phyloP scores from a whole-genome alignment of 2,888 invertebrate species.

The Amphipoea oculea region DNA sequence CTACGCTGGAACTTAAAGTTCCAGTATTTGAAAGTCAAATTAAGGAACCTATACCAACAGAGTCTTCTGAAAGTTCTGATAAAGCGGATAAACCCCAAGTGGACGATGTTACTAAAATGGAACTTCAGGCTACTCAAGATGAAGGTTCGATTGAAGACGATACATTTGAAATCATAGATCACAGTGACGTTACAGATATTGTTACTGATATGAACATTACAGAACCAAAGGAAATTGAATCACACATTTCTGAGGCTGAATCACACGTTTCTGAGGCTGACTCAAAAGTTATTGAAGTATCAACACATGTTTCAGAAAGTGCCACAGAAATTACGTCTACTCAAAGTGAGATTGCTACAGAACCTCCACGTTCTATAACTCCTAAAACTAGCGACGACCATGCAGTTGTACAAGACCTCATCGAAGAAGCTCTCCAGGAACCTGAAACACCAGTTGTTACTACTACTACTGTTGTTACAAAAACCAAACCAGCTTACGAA shows the following conservation, averaged over 20 bases:
- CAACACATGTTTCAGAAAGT: slow-evolving; percentile 17
- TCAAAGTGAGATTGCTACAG: neutral
- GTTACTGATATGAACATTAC: slow-evolving; percentile 10
- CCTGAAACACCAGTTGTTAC: slow-evolving; percentile 21
- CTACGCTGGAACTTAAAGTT: slow-evolving; percentile 51
- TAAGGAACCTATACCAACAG: neutral
- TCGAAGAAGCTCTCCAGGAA: slow-evolving; percentile 62
- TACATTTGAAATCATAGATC: slow-evolving; percentile 68
- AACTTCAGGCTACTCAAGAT: slow-evolving; percentile 17
- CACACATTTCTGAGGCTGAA: neutral
- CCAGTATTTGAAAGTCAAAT: slow-evolving; percentile 29
- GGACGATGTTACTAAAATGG: slow-evolving; percentile 6
- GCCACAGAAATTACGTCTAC: slow-evolving; percentile 16
- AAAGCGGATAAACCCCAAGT: neutral
- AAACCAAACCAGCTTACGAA: slow-evolving; percentile 45
- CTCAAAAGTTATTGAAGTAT: slow-evolving; percentile 8
- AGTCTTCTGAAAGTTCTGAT: neutral
- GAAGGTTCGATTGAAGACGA: slow-evolving; percentile 54
- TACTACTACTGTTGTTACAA: slow-evolving; percentile 13
- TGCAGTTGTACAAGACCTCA: slow-evolving; percentile 44
- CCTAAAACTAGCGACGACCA: slow-evolving; percentile 49
- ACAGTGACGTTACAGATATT: slow-evolving; percentile 54
- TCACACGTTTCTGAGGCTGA: neutral
- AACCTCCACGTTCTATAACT: slow-evolving; percentile 29
- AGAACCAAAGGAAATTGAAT: slow-evolving; percentile 2